Conservation (phyloP, 2,113 vertebrate genomes). For the Sula dactylatra region DNA sequence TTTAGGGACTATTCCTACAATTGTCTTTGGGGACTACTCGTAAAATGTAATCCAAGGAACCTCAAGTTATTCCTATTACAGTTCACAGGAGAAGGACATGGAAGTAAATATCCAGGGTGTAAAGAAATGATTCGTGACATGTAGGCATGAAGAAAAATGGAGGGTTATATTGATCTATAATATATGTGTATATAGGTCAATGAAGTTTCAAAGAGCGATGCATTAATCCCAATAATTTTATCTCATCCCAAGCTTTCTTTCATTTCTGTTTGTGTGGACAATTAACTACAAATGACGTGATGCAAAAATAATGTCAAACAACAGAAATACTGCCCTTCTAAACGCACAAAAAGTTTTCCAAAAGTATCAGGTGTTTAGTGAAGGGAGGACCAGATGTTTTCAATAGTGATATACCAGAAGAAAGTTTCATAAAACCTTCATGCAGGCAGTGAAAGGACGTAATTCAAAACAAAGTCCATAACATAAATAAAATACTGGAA, state of each 20-base stretch:
- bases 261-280: not conserved
- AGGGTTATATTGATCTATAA: not conserved
- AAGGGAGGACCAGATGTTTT: not conserved
- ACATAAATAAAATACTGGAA: conserved; percentile 46
- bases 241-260: not conserved
- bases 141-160: not conserved
- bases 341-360: not conserved
- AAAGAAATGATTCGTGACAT: not conserved
- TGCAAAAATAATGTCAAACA: not conserved
- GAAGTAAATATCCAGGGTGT: not conserved
- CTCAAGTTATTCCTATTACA: not conserved
- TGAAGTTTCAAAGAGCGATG: not conserved
- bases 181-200: not conserved
- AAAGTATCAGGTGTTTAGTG: not conserved
- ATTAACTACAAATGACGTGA: not conserved
- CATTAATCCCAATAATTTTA: not conserved
- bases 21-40: not conserved
- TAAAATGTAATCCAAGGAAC: not conserved
- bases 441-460: not conserved
- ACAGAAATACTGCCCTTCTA: not conserved
- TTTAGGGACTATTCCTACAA: not conserved
- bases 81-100: not conserved
- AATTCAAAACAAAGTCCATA: conserved; percentile 17
- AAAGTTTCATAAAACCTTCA: not conserved
- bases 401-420: not conserved